Conservation (phyloP, 30 jellyfish, hydroid and myxozoan genomes). For the Aurelia aurita region DNA sequence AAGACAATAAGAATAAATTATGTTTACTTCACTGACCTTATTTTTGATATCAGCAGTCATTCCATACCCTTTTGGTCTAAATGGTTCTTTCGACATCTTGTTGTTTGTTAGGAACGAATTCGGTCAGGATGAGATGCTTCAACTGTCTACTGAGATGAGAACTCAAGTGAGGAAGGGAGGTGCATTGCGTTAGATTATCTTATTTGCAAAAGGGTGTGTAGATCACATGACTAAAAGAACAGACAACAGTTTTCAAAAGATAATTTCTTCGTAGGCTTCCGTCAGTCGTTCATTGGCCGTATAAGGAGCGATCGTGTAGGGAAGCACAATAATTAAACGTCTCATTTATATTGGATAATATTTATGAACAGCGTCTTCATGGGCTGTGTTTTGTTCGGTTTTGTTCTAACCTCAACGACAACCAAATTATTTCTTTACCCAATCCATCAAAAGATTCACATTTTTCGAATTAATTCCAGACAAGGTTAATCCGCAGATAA, state of each 20-base stretch:
- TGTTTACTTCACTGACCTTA: slow-evolving; percentile 20
- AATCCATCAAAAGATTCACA: no score
- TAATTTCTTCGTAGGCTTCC: slow-evolving; percentile 15
- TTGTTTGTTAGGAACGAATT: neutral
- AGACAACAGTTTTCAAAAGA: neutral
- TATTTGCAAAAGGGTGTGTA: slow-evolving; percentile 28
- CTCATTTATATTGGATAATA: no score
- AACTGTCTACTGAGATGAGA: neutral
- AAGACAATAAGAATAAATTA: no score
- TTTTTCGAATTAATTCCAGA: no score
- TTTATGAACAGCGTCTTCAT: no score
- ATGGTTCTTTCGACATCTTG: slow-evolving; percentile 77
- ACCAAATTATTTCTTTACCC: no score
- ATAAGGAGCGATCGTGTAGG: slow-evolving; percentile 32
- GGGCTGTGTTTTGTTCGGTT: no score
- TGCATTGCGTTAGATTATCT: neutral
- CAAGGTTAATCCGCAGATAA: no score
- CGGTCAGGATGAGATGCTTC: no score
- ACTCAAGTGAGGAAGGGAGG: neutral
- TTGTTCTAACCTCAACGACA: no score
- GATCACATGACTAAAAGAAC: slow-evolving; percentile 30
- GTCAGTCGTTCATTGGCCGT: neutral
- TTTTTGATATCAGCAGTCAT: slow-evolving; percentile 77
- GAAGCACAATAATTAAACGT: neutral
- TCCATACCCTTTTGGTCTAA: slow-evolving; percentile 93